Base-by-base conservation (phyloP, 2,888 invertebrate species). In the Phyllotreta cruciferae region DNA sequence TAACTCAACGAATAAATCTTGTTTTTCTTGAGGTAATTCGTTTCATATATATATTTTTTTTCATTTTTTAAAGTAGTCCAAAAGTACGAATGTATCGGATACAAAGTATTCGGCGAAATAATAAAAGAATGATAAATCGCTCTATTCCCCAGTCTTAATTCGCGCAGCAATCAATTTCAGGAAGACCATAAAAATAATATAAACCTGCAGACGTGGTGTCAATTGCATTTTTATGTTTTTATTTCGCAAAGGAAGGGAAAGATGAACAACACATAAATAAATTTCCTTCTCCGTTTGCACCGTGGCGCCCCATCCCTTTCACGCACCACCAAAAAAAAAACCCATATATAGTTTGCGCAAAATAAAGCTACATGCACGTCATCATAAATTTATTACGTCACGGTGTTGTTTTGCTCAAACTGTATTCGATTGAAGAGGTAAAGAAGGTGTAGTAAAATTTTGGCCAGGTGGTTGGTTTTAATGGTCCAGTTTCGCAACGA, bases 141-240 rank as follows among this genome's bases (percentile, higher is more conserved):
- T 74, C 74, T 71, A 69, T 68, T 71, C 9, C 75, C 75, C 70
- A 71, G 52, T 70, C 75, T 74, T 76, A 77, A 77, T 76, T 76
- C 75, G 69, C 73, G 64, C 64, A 76, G 77, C 76, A 75, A 77
- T 77, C 77, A 76, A 76, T 77, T 76, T 71, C 75, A 74, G 74
- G 70, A 70, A 55, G 66, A 75, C 75, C 74, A 79, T 79, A 78
- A 78, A 78, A 79, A 79, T 79, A 78, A 79, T 78, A 78, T 77
- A 77, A 78, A 79, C 79, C 79, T 79, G 79, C 76, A 78, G 78
- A 76, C 77, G 77, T 73, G 77, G 78, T 80, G 80, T 80, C 80
- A 79, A 80, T 80, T 80, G 79, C 78, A 76, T 77, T 79, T 80
- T 80, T 80, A 79, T 80, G 78, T 77, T 78, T 79, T 78, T 76